Conservation (phyloP, 1,140 invertebrate genomes). For the Arion vulgaris region DNA sequence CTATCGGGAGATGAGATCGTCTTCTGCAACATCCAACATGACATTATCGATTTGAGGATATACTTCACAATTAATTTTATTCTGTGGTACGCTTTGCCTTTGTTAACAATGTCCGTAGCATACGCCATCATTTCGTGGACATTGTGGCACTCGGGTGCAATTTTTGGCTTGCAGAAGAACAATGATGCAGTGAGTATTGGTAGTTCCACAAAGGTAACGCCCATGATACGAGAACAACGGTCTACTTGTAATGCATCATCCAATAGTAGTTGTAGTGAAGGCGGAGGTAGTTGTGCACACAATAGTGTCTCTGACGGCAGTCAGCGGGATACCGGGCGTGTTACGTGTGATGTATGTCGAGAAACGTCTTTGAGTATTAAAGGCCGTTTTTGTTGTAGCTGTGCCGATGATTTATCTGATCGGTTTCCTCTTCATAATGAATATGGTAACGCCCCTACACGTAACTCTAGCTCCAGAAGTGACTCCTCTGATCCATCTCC, state of each 20-base stretch:
- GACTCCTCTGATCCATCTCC: neutral
- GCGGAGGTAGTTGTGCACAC: neutral
- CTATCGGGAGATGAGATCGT: neutral
- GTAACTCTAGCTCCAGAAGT: neutral
- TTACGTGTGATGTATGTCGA: neutral
- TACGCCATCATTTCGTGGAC: conserved; percentile 81
- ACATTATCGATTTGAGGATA: conserved; percentile 42
- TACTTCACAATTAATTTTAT: conserved; percentile 60
- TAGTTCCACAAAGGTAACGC: neutral
- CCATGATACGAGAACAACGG: neutral
- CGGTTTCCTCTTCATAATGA: neutral
- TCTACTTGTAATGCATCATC: neutral
- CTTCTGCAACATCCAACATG: conserved; percentile 2
- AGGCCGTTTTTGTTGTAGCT: neutral
- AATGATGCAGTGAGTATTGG: neutral
- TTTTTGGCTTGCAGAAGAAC: neutral
- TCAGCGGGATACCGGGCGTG: neutral
- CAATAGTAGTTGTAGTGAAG: neutral
- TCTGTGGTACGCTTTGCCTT: conserved; percentile 83
- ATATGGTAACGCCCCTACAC: neutral
- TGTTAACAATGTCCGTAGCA: conserved; percentile 86
- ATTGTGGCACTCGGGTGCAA: conserved; percentile 73
- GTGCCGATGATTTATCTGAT: neutral
- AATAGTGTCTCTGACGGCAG: neutral
- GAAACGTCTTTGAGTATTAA: neutral